Evolutionary conservation across 1,140 invertebrate species (phyloP).

Genomic region (Bombus balteatus): DNA sequence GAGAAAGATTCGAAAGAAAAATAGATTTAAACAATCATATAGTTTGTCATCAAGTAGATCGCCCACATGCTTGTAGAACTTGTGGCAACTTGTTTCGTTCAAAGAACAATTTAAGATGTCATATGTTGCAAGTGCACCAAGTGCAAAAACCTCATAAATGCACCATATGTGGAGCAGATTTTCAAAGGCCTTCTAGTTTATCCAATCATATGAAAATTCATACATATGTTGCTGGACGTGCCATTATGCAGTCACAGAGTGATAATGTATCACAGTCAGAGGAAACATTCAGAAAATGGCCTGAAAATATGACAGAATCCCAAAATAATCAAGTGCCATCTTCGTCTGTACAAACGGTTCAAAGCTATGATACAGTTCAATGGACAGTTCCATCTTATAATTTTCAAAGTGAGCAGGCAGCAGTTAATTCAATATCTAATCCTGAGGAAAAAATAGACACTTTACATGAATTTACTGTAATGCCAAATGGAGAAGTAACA

Average conservation of each 20-base stretch:
- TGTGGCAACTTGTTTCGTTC: slow-evolving; percentile 80
- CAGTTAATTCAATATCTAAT: slow-evolving; percentile 56
- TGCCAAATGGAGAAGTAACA: slow-evolving; percentile 77
- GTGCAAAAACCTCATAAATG: slow-evolving; percentile 77
- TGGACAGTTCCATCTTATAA: slow-evolving; percentile 77
- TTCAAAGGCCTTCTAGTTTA: slow-evolving; percentile 82
- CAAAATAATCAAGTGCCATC: slow-evolving; percentile 60
- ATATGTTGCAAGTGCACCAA: slow-evolving; percentile 76
- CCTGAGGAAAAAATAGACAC: slow-evolving; percentile 73
- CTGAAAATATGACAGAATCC: slow-evolving; percentile 68
- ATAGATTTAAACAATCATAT: slow-evolving; percentile 80
- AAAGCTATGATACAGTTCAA: slow-evolving; percentile 73
- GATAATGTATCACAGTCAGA: slow-evolving; percentile 54
- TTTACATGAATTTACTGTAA: slow-evolving; percentile 77
- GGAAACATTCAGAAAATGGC: slow-evolving; percentile 68
- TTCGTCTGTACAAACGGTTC: slow-evolving; percentile 65
- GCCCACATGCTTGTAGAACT: slow-evolving; percentile 78
- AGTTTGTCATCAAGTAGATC: slow-evolving; percentile 79
- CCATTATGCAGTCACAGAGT: slow-evolving; percentile 70
- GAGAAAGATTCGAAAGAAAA: slow-evolving; percentile 78
- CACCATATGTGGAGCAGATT: slow-evolving; percentile 79
- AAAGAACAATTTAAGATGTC: slow-evolving; percentile 75
- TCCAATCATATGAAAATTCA: slow-evolving; percentile 84
- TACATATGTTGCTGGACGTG: slow-evolving; percentile 80
- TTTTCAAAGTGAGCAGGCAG: slow-evolving; percentile 69